Conservation (phyloP, 2,888 invertebrate genomes). For the Chrysolina oricalcia region DNA sequence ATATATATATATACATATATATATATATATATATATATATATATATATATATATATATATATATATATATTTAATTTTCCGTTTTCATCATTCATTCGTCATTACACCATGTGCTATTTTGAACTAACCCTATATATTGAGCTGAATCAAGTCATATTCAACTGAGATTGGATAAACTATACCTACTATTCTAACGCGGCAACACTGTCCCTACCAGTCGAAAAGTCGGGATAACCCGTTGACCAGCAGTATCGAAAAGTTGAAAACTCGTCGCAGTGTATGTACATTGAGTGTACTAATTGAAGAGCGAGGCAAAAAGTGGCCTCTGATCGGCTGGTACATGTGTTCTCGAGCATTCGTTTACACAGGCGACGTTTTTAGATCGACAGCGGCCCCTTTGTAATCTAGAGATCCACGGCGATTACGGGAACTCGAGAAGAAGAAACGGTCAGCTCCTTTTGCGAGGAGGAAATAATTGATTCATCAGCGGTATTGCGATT, state of each 20-base stretch:
- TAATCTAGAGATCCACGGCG: conserved; percentile 41
- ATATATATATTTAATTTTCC: no score
- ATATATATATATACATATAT: no score
- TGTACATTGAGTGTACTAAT: conserved; percentile 57
- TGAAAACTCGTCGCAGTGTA: conserved; percentile 40
- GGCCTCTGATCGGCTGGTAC: conserved; percentile 63
- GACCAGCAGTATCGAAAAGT: conserved; percentile 35
- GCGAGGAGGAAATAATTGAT: conserved; percentile 41
- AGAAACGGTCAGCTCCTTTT: conserved; percentile 38
- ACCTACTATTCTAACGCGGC: background rate
- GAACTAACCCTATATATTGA: no score
- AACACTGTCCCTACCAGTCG: conserved; percentile 33
- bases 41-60: no score
- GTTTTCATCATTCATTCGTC: no score
- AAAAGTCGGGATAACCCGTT: conserved; percentile 42
- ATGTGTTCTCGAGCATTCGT: conserved; percentile 65
- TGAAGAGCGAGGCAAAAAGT: conserved; percentile 64
- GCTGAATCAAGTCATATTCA: no score
- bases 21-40: no score
- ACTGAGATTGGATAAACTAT: no score
- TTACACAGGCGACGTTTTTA: conserved; percentile 64
- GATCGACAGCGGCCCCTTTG: conserved; percentile 59
- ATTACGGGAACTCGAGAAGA: conserved; percentile 40
- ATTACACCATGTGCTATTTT: no score
- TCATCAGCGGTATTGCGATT: conserved; percentile 25